Percentiles rank a stretch among this genome's conserved stretches.
These are phyloP conservation scores for Drosophila nikananu DNA, from an alignment of 1,140 invertebrate species.

Conservation along the genomic window DNA sequence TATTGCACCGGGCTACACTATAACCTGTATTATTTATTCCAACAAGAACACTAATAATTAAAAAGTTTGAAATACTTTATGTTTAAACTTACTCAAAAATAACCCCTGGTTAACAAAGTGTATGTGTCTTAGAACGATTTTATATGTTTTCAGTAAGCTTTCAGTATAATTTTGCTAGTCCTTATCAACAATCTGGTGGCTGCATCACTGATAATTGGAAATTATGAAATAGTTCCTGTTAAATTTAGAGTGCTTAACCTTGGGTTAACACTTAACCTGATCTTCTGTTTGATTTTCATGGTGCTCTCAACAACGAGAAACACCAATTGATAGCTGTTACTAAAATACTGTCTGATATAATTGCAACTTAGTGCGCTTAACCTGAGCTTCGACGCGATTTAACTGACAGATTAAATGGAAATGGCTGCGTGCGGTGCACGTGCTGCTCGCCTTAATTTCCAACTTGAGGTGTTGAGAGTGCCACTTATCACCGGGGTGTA, in stretches of 20 bases:
- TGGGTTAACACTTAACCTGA: not conserved
- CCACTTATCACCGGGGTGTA: constrained; percentile 1
- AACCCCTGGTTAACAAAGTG: too few relatives aligned
- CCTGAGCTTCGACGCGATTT: not conserved
- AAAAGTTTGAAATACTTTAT: too few relatives aligned
- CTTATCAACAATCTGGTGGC: not conserved
- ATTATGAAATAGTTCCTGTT: not conserved
- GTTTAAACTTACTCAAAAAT: too few relatives aligned
- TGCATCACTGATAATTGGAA: not conserved
- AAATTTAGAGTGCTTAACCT: not conserved
- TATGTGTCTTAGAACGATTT: not conserved
- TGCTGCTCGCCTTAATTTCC: not conserved
- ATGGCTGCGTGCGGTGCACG: not conserved
- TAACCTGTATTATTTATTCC: too few relatives aligned
- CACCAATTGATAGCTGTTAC: not conserved
- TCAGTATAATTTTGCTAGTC: not conserved
- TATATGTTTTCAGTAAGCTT: too few relatives aligned
- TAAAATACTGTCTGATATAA: not conserved
- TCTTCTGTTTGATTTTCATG: not conserved
- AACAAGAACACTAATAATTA: too few relatives aligned
- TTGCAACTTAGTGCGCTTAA: constrained; percentile 4
- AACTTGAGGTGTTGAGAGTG: constrained; percentile 8
- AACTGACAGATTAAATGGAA: constrained; percentile 5
- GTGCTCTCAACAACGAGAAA: not conserved
- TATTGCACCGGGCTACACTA: too few relatives aligned